Conservation (phyloP, 2,113 vertebrate genomes). For the Penelope pileata region DNA sequence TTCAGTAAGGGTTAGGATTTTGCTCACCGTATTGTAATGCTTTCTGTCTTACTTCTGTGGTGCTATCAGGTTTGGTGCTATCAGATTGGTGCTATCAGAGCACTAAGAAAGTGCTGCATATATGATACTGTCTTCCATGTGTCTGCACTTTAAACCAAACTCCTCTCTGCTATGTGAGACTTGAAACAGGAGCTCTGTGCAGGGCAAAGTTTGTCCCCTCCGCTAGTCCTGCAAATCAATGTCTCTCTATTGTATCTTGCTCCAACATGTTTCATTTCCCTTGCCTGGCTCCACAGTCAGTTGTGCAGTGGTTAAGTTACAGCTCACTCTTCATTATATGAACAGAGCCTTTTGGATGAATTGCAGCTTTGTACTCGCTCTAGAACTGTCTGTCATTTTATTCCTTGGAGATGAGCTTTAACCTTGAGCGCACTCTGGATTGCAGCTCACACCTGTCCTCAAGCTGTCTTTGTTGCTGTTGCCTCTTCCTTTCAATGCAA, state of each 20-base stretch:
- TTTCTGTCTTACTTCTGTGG: slow-evolving; percentile 9
- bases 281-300: not conserved
- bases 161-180: slow-evolving; percentile 25
- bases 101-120: slow-evolving; percentile 1
- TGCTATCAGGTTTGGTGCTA: slow-evolving; percentile 38
- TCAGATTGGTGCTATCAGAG: not conserved
- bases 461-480: not conserved
- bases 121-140: not conserved
- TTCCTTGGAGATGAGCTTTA: not conserved
- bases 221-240: not conserved
- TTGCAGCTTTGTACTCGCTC: not conserved
- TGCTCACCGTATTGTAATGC: not conserved
- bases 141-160: slow-evolving; percentile 62
- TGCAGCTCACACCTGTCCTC: not conserved
- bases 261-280: not conserved
- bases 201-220: slow-evolving; percentile 5
- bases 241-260: not conserved
- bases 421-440: not conserved
- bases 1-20: not conserved
- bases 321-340: not conserved
- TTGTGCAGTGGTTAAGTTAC: not conserved
- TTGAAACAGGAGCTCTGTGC: slow-evolving; percentile 49
- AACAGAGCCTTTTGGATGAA: not conserved
- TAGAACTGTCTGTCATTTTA: not conserved
- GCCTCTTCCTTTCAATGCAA: not conserved